Evolutionary conservation across 2,113 vertebrate species (phyloP), one percentile per base, ranked within the genome.

Genomic region (Dipodomys stephensi): DNA sequence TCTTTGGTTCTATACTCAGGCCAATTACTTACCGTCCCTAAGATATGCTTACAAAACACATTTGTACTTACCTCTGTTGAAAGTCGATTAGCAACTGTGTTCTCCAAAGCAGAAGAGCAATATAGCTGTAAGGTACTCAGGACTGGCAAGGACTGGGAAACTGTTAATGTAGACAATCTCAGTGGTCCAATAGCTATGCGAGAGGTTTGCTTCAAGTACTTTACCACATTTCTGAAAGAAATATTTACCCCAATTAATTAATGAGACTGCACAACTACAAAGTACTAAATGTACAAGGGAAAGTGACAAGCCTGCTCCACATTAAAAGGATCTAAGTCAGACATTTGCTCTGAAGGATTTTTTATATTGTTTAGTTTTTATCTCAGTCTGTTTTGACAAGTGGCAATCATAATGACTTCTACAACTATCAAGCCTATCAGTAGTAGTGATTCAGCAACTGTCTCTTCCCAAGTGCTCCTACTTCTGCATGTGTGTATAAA

Each of bases 151-250:
- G 98, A 98, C 87, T 99, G 99, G 19, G 98, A 99, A 39, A 99
- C 98, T 0, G 99, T 99, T 85, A 99, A 97, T 0, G 99, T 99
- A 73, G 99, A 99, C 84, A 99, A 98, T 10, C 99, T 98, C 60
- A 99, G 97, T 0, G 99, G 99, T 74, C 99, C 99, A 93, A 99
- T 90, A 35, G 99, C 99, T 15, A 99, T 99, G 25, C 99, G 98
- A 0, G 99, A 99, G 0, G 99, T 99, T 96, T 99, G 99, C 92
- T 99, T 99, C 95, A 99, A 97, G 96, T 99, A 99, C 80, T 99
- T 99, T 72, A 99, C 97, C 90, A 99, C 97, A 32, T 98, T 98
- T 94, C 99, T 99, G 97, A 90, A 84, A 97, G 93, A 94, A 85
- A 73, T 39, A 82, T 46, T 91, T 83, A 62, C 69, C 78, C 62